Conservation (phyloP, 2,797 vertebrate genomes). For the Todus mexicanus region DNA sequence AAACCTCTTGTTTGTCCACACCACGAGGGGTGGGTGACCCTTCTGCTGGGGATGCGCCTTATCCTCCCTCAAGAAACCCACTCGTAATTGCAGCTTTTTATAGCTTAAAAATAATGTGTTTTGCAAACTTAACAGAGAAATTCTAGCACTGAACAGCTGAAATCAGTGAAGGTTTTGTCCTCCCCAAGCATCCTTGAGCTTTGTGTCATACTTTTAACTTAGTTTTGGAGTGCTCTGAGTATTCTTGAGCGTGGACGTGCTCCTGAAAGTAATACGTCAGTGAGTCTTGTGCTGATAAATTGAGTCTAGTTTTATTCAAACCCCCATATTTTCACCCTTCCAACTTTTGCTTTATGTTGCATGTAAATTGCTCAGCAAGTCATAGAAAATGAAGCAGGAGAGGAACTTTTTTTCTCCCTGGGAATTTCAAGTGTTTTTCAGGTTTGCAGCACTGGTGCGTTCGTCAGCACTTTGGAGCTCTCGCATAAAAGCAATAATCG, state of each 20-base stretch:
- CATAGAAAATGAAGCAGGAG: background rate
- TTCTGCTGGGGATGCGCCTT: background rate
- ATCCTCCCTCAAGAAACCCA: background rate
- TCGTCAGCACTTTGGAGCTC: background rate
- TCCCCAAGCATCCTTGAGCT: background rate
- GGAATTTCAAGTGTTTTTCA: background rate
- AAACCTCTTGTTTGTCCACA: background rate
- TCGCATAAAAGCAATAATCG: background rate
- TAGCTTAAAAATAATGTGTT: background rate
- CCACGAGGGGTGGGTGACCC: background rate
- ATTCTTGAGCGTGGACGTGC: accelerated
- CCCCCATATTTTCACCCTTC: background rate
- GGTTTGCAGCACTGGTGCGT: background rate
- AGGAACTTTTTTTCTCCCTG: background rate
- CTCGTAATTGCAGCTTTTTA: background rate
- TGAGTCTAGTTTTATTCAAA: background rate
- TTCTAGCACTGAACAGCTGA: background rate
- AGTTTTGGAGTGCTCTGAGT: background rate
- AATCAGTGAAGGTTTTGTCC: background rate
- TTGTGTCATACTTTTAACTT: background rate
- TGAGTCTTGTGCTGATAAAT: background rate
- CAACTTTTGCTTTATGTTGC: background rate
- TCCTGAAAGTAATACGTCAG: background rate
- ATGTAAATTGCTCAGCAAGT: background rate
- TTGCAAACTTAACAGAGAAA: background rate